Base-by-base conservation (phyloP, 2,888 invertebrate genomes). In the Sialis fuliginosa region DNA sequence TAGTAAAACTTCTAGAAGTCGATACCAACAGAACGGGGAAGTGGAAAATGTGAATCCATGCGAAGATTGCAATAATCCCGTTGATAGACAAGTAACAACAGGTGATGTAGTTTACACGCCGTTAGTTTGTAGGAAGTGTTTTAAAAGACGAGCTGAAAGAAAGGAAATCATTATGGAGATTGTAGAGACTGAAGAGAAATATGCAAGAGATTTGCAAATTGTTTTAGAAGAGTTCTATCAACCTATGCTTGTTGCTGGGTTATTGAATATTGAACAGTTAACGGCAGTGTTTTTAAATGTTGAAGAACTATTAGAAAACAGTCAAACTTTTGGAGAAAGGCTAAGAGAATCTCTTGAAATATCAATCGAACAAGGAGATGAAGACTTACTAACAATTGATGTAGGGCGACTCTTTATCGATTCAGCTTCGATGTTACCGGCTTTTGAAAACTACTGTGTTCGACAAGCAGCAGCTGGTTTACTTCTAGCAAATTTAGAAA, bases 161-260 rank as follows among this genome's bases (percentile, higher is more conserved):
- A 90, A 91, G 60, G 92, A 95, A 69, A 93, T 92, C 34, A 84
- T 95, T 45, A 85, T 85, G 4, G 95, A 95, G 70, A 90, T 95
- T 51, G 87, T 92, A 5, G 93, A 95, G 66, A 95, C 95, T 2
- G 95, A 95, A 67, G 83, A 91, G 60, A 95, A 92, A 60, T 95
- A 95, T 61, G 91, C 92, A 13, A 74, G 92, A 46, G 95, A 95
- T 64, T 69, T 95, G 56, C 82, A 86, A 61, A 92, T 95, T 48
- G 85, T 95, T 55, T 71, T 90, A 55, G 92, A 93, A 63, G 93
- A 91, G 64, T 90, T 91, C 62, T 87, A 88, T 62, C 81, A 85
- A 58, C 93, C 93, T 0, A 92, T 95, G 86, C 70, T 90, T 56
- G 86, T 90, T 35, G 92, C 92, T 48, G 92, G 92, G 45, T 71